phyloP scores from a whole-genome alignment of 1,140 invertebrate genomes.

The Wiebesia pumilae region DNA sequence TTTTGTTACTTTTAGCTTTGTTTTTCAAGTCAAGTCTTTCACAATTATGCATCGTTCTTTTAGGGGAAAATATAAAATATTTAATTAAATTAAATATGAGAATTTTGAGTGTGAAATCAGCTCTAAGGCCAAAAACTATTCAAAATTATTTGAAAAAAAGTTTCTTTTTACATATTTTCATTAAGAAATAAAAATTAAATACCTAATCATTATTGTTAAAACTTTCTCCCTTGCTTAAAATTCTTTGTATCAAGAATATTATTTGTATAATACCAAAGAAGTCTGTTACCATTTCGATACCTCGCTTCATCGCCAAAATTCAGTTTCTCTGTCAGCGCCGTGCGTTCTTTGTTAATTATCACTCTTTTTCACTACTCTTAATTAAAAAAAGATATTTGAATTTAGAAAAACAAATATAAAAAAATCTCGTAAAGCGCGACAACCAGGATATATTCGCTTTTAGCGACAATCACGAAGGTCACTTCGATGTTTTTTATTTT shows the following conservation, averaged over 20 bases:
- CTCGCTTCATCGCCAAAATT: conserved; percentile 32
- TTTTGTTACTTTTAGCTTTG: conserved; percentile 59
- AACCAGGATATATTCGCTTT: conserved; percentile 59
- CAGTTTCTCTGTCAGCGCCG: conserved; percentile 36
- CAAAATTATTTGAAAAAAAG: too few relatives aligned
- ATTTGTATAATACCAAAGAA: conserved; percentile 61
- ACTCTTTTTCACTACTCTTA: conserved; percentile 33
- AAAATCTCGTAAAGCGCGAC: conserved; percentile 61
- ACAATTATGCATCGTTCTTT: conserved; percentile 41
- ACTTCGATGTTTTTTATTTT: conserved; percentile 68
- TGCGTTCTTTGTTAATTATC: conserved; percentile 39
- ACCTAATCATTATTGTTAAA: conserved; percentile 24
- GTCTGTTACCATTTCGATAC: conserved; percentile 23
- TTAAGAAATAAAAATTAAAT: background rate
- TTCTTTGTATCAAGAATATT: conserved; percentile 75
- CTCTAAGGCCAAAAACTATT: too few relatives aligned
- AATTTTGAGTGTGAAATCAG: background rate
- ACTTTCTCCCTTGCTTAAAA: conserved; percentile 59
- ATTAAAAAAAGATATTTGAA: conserved; percentile 42
- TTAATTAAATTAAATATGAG: background rate
- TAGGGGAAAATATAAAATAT: conserved; percentile 32
- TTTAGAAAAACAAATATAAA: conserved; percentile 38
- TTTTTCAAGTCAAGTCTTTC: conserved; percentile 49
- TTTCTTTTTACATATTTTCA: too few relatives aligned
- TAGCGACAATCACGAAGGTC: conserved; percentile 69